Base-by-base conservation (phyloP, 2,797 vertebrate genomes). In the Distichodus sexfasciatus region DNA sequence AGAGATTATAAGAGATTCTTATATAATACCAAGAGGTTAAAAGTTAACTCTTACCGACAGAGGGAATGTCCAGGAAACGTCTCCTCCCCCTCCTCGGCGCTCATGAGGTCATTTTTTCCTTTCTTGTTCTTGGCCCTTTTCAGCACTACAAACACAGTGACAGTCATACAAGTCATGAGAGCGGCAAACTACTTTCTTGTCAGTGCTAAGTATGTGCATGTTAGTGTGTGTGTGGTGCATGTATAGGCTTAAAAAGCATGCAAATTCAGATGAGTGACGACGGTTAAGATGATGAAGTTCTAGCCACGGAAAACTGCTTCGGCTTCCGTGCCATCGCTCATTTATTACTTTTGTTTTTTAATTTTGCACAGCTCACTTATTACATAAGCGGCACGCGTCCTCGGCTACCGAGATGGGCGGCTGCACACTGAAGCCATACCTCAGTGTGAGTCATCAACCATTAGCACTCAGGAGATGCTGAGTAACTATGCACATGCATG, bases 31-130 rank as follows among this genome's bases (percentile, higher is more conserved):
- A 23, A 54, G 33, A 46, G 10, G 10, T 53, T 0, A 38, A 17
- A 61, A 1, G 23, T 36, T 2, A 51, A 48, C 61, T 3, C 93
- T 95, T 87, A 98, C 97, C 95, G 4, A 94, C 93, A 0, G 95
- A 96, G 48, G 95, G 94, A 79, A 98, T 92, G 78, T 98, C 96
- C 1, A 92, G 88, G 17, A 96, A 95, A 69, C 93, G 93, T 83
- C n/a, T 97, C 95, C 50, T 95, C 95, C 1, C 94, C 96, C 79
- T 98, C 96, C 86, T 98, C 96, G 0, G 94, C 94, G 0, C 92
- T 89, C 71, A 98, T 98, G 70, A 98, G 90, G 81, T 98, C 96
- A 0, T 92, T 96, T 75, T 95, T 93, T 81, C 94, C 94, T 84
- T 94, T 98, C 86, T 93, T 98, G 19, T 33, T 79, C 73, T 97